These are phyloP conservation scores for Aphidius gifuensis DNA, from an alignment of 1,140 invertebrate species.

Conservation along the genomic window DNA sequence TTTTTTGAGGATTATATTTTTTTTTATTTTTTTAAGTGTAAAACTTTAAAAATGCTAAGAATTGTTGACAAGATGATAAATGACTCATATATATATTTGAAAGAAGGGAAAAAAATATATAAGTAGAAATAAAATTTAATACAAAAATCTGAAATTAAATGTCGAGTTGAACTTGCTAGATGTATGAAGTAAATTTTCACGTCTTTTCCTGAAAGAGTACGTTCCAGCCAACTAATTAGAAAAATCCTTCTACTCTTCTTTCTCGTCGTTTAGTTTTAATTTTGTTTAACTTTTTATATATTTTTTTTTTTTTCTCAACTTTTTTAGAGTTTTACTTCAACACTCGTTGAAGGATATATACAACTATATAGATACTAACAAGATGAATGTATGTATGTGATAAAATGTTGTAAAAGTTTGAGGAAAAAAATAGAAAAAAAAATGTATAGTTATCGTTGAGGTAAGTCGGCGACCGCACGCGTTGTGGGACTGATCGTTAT, in stretches of 20 bases:
- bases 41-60: no score
- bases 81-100: no score
- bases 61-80: no score
- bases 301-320: neutral
- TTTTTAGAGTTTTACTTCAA: neutral
- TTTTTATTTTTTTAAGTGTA: no score
- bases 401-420: no score
- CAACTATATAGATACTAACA: no score
- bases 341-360: no score
- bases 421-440: no score
- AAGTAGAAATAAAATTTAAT: neutral
- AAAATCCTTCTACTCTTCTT: conserved; percentile 9
- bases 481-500: conserved; percentile 14
- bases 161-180: neutral
- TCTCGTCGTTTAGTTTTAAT: neutral
- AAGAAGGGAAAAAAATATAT: no score
- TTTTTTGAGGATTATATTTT: neutral
- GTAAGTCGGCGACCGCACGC: neutral
- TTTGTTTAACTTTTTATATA: neutral
- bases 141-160: neutral
- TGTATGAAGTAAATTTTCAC: neutral
- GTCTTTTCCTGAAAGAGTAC: neutral
- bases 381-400: no score
- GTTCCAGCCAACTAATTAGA: conserved; percentile 12
- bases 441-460: no score